A percentile compares a stretch with the other conserved stretches of the same genome.
These are phyloP conservation scores for Protodeltote pygarga DNA, from an alignment of 2,888 invertebrate genomes.

Conservation along the genomic window DNA sequence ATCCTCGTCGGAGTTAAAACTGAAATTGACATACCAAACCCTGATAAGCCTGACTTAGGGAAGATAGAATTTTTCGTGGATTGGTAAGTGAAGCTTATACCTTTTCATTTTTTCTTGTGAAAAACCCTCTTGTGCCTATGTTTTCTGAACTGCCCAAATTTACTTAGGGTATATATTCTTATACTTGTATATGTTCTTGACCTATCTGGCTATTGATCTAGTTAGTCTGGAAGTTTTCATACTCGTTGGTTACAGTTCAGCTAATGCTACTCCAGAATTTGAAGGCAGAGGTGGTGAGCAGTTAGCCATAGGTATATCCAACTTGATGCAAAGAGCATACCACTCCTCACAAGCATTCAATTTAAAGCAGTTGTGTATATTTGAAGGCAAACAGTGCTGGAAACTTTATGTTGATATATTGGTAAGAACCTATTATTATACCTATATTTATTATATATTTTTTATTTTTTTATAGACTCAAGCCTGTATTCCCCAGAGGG, in stretches of 20 bases:
- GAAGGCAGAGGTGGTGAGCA: conserved; percentile 98
- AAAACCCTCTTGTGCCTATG: too few species aligned
- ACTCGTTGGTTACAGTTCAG: conserved; percentile 89
- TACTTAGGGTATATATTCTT: too few species aligned
- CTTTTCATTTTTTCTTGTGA: background rate
- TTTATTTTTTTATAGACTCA: too few species aligned
- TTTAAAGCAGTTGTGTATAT: conserved; percentile 92
- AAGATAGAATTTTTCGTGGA: conserved; percentile 98
- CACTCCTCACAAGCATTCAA: conserved; percentile 92
- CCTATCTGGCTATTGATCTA: too few species aligned
- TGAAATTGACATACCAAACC: conserved; percentile 93
- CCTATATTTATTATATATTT: background rate
- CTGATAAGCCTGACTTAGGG: conserved; percentile 92
- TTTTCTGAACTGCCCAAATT: too few species aligned
- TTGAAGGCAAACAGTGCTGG: conserved; percentile 96
- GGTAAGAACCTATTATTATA: conserved; percentile 81
- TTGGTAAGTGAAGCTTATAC: conserved; percentile 88
- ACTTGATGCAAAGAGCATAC: conserved; percentile 93
- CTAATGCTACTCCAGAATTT: conserved; percentile 98
- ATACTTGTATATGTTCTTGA: too few species aligned
- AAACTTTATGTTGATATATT: conserved; percentile 97
- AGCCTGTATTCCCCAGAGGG: too few species aligned
- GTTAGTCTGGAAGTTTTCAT: background rate
- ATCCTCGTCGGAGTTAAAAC: conserved; percentile 97
- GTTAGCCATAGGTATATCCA: conserved; percentile 94